Evolutionary conservation across 2,113 vertebrate species (phyloP), one percentile per base, ranked within the genome.

Genomic region (mouse (Mus musculus)): DNA sequence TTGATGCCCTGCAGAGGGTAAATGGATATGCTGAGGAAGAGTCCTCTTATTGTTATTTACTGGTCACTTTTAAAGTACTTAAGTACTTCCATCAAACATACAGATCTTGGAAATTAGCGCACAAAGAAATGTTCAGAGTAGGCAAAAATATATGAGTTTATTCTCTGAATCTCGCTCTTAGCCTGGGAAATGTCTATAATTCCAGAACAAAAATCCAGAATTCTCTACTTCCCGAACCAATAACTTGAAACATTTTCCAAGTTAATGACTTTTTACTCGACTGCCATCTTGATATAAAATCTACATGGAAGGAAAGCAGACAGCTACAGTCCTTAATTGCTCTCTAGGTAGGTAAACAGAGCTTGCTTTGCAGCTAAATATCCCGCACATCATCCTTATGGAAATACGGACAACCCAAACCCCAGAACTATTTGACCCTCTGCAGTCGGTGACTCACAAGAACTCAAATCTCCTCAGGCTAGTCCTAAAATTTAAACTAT

Each of bases 221-320:
- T 16, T 89, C 49, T 75, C 85, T 78, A 61, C 85, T 88, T 93
- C 95, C 90, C 46, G 76, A 94, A 88, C 69, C 56, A 39, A 39
- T n/a, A 94, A 59, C 89, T 92, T n/a, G 77, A 86, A 93, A 92
- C 76, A 81, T 78, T 93, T 87, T 86, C 91, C 75, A 90, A 8
- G 2, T 77, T 89, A 96, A 12, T 42, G 71, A 69, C 80, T 92
- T 90, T 73, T 92, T 46, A 61, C 61, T 71, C 59, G 12, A 42
- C 16, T 97, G 59, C 46, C 65, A 36, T 88, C 65, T 61, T 81
- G 93, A 87, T 89, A 82, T 42, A 90, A 96, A 93, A 92, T 87
- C 95, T 89, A n/a, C 81, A 78, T 82, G 46, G 90, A 94, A 94
- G 59, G 67, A 92, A 92, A 90, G 80, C 78, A 95, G 97, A 90